phyloP scores from a whole-genome alignment of 2,888 invertebrate genomes.

The Metopia argyrocephala region DNA sequence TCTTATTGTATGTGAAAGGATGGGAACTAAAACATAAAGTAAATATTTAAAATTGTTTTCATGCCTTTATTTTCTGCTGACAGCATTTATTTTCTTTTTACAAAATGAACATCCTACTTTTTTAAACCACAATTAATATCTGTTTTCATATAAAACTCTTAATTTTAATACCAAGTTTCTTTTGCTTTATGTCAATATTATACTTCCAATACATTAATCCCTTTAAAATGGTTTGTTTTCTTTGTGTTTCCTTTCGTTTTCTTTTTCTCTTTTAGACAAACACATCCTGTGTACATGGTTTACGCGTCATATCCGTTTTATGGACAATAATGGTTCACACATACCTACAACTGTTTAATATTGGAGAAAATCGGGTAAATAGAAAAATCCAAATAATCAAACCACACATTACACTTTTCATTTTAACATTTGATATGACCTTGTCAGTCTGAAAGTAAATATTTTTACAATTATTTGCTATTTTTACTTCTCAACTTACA shows the following conservation, averaged over 20 bases:
- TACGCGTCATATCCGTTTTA: constrained; percentile 87
- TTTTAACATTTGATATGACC: background rate
- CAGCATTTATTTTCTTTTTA: too few relatives aligned
- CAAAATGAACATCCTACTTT: too few relatives aligned
- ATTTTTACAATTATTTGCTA: background rate
- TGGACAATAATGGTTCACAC: constrained; percentile 93
- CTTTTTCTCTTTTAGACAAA: constrained; percentile 80
- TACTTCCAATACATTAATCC: constrained; percentile 28
- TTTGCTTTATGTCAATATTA: background rate
- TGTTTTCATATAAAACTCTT: background rate
- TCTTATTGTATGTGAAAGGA: too few relatives aligned
- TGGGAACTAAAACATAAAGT: too few relatives aligned
- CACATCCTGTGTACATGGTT: constrained; percentile 87
- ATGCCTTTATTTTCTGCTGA: too few relatives aligned
- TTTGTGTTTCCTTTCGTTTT: background rate
- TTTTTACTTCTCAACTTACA: too few relatives aligned
- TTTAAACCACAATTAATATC: too few relatives aligned
- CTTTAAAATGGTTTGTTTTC: constrained; percentile 7
- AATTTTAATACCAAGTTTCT: background rate
- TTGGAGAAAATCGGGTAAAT: constrained; percentile 82
- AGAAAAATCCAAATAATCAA: constrained; percentile 2
- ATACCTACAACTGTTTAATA: constrained; percentile 88
- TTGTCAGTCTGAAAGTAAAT: background rate
- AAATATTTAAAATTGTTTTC: too few relatives aligned
- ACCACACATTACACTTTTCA: background rate